Conservation (phyloP, 1,140 invertebrate species). For the Polypedilum vanderplanki region DNA sequence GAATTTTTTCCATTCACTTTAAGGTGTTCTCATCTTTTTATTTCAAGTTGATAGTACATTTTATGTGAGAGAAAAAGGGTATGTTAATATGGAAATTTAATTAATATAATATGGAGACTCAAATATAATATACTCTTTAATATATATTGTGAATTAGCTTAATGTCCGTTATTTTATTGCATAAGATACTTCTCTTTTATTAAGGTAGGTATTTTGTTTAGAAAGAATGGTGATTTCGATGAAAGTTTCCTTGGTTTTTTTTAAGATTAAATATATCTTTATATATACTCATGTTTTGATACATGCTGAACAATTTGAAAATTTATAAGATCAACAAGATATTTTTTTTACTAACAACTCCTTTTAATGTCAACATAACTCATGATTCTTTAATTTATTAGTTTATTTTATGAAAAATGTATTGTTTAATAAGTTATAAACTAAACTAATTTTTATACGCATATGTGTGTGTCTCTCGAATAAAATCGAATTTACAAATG, state of each 20-base stretch:
- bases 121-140: not conserved
- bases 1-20: not conserved
- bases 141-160: not conserved
- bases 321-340: constrained; percentile 14
- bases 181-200: constrained; percentile 15
- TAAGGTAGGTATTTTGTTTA: not conserved
- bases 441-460: no score
- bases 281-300: not conserved
- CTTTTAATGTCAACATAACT: not conserved
- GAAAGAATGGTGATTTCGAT: constrained; percentile 11
- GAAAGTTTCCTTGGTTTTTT: not conserved
- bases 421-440: no score
- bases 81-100: no score
- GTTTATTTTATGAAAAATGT: not conserved
- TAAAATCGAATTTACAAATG: no score
- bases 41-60: not conserved
- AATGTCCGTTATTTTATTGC: constrained; percentile 13
- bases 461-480: no score
- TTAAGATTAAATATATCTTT: not conserved
- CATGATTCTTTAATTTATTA: not conserved
- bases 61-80: not conserved
- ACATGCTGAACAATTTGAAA: not conserved
- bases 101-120: not conserved
- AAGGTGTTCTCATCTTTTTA: not conserved
- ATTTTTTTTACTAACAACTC: not conserved